Evolutionary conservation across 2,797 vertebrate genomes (phyloP), one percentile per base, ranked within the genome.

Genomic region (Tolypeutes matacus): DNA sequence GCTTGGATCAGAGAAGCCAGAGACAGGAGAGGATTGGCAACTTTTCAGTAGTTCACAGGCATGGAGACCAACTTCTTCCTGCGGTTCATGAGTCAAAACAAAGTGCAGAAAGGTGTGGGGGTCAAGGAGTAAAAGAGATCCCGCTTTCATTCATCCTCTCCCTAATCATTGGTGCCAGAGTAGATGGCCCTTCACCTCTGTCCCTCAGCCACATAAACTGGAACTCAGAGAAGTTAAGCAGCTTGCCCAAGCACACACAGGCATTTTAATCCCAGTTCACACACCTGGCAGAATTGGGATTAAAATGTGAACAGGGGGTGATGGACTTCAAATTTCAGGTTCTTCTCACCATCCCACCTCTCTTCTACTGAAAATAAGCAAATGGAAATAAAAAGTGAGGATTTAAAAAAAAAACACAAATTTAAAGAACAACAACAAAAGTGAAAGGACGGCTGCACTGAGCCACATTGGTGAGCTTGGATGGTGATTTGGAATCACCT

Each of bases 191-290:
- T 62, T 64, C 8, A 18, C 8, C 7, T 73, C 46, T 65, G 58
- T n/a, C 58, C 75, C 51, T 13, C 3, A 78, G 64, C 29, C 76
- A 31, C 1, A 0, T 12, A 84, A 69, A 60, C 0, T 1, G 27
- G n/a, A 84, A 36, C 42, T 85, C 96, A 96, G 83, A 94, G 69
- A 93, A 7, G 29, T 73, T 46, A 51, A 73, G 36, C 18, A 20
- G 64, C 42, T 51, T 73, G 51, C 56, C 42, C 14, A 31, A 65
- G 80, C 46, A 53, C 53, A 62, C 89, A 85, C n/a, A 91, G 90
- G n/a, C n/a, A n/a, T n/a, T n/a, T n/a, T n/a, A n/a, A n/a, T n/a
- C n/a, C 23, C 7, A 34, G 46, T 2, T n/a, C n/a, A n/a, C n/a
- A n/a, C n/a, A 5, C 60, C 42, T 34, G 27, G 58, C 95, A 53